phyloP scores from a whole-genome alignment of 2,113 vertebrate species.

The Apteryx mantelli region DNA sequence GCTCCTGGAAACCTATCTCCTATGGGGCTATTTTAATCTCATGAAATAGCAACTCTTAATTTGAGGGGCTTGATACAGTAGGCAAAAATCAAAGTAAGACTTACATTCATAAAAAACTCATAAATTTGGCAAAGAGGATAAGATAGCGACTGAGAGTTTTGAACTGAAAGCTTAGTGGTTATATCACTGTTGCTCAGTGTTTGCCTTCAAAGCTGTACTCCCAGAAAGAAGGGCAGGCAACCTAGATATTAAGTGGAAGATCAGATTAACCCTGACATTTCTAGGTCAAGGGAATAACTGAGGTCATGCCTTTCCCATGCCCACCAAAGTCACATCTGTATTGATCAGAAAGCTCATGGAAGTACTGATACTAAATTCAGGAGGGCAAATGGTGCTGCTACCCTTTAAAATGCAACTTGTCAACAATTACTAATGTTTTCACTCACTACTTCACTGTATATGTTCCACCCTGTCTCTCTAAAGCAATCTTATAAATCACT shows the following conservation, averaged over 20 bases:
- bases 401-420: slow-evolving; percentile 46
- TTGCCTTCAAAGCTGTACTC: slow-evolving; percentile 32
- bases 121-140: slow-evolving; percentile 25
- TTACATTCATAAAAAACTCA: slow-evolving; percentile 6
- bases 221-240: slow-evolving; percentile 36
- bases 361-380: slow-evolving; percentile 66
- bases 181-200: background rate
- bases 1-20: background rate
- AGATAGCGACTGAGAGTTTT: slow-evolving; percentile 10
- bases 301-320: slow-evolving; percentile 47
- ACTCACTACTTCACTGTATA: slow-evolving; percentile 68
- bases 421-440: slow-evolving; percentile 69
- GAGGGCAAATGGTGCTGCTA: slow-evolving; percentile 18
- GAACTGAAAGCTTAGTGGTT: slow-evolving; percentile 18
- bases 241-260: slow-evolving; percentile 50
- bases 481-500: slow-evolving; percentile 83
- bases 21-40: background rate
- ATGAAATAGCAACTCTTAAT: slow-evolving; percentile 4
- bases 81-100: slow-evolving; percentile 26
- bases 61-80: background rate
- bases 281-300: slow-evolving; percentile 57
- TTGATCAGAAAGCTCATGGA: slow-evolving; percentile 32
- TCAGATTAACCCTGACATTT: slow-evolving; percentile 69
- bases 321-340: slow-evolving; percentile 56
- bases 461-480: slow-evolving; percentile 75